phyloP scores from a whole-genome alignment of 1,140 invertebrate genomes.

The Trialeurodes vaporariorum region DNA sequence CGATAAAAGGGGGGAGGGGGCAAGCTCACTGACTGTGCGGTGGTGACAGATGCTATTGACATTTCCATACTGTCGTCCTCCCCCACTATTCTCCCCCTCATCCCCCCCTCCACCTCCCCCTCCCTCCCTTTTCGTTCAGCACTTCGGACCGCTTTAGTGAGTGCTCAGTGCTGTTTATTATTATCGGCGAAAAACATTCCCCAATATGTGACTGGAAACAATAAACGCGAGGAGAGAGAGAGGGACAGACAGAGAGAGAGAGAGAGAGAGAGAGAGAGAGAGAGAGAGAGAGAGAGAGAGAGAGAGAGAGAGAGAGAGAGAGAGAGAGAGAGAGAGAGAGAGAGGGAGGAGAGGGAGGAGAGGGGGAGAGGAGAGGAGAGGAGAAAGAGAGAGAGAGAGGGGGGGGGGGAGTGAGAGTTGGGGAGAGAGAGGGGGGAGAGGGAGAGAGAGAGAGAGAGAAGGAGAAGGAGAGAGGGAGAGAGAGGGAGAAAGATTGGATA shows the following conservation, averaged over 20 bases:
- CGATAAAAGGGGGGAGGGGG: neutral
- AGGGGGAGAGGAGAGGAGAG: neutral
- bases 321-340: neutral
- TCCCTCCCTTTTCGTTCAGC: no score
- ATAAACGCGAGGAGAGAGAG: neutral
- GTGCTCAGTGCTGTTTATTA: neutral
- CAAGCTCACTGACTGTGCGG: neutral
- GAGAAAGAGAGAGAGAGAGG: neutral
- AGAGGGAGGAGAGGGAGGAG: neutral
- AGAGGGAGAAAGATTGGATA: neutral
- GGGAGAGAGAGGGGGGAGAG: neutral
- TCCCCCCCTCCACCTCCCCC: no score
- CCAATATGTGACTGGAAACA: neutral
- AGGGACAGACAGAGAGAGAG: neutral
- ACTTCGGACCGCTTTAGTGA: neutral
- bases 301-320: neutral
- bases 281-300: neutral
- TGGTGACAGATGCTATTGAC: neutral
- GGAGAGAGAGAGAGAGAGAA: neutral
- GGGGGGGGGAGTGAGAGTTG: neutral
- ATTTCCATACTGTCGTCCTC: slow-evolving; percentile 1
- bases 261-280: neutral
- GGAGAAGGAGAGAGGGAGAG: neutral
- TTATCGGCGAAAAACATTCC: neutral
- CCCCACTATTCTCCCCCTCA: no score